Evolutionary conservation across 2,797 vertebrate genomes (phyloP), one percentile per base, ranked within the genome.

Genomic region (Megalops cyprinoides): DNA sequence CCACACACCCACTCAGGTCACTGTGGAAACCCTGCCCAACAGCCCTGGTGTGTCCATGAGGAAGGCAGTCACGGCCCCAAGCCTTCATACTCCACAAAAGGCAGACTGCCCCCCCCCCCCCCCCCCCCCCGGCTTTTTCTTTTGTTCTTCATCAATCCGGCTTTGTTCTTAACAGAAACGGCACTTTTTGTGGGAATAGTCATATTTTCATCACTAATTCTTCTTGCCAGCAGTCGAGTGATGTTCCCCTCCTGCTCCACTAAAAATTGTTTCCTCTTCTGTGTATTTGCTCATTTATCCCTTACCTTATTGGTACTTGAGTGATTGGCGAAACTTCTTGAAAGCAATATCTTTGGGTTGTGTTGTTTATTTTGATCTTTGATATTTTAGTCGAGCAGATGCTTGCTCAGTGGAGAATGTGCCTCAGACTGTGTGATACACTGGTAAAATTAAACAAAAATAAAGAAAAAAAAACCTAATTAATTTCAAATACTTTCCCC

Each of bases 11-110:
- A 60, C 82, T 79, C 67, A 37, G 51, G 62, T 42, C 78, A 62
- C 69, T 9, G 15, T 12, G 56, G 42, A 84, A 75, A 81, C 78
- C 81, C 67, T 42, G 77, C 77, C 34, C 76, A 75, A 8, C 25
- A 78, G 80, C 77, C 44, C 84, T 85, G 84, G 79, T 76, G 76
- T 82, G 82, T 82, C 77, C 83, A 83, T 84, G 84, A 84, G 76
- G 84, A 85, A 87, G 86, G 86, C 82, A 85, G 86, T 86, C 85
- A 82, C 80, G 80, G 81, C 82, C 82, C 85, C 73, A 76, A 86
- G 82, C 77, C 81, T 74, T 86, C 79, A 39, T 46, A 7, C 39
- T 44, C 6, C 49, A 55, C 28, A n/a, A 31, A 15, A 37, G 37
- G 67, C 1, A 23, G 7, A 12, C 23, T 71, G 20, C 20, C 55